These are phyloP conservation scores for Alexandromys fortis DNA, from an alignment of 2,113 vertebrate species.

Conservation along the genomic window DNA sequence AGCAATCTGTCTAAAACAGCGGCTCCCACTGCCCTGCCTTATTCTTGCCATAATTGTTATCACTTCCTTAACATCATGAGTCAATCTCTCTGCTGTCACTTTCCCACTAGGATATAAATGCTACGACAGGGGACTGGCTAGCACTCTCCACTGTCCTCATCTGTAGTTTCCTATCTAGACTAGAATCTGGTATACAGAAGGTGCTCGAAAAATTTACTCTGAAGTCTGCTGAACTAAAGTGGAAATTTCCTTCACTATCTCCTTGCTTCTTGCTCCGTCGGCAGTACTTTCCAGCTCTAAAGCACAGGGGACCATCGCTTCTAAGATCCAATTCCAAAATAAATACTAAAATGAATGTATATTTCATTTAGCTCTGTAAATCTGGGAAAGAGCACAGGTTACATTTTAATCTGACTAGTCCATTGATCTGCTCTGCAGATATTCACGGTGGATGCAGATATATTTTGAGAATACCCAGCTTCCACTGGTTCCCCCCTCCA, in stretches of 20 bases:
- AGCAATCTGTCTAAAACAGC: not conserved
- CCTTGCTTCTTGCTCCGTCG: not conserved
- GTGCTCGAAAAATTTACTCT: not conserved
- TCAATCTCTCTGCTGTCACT: not conserved
- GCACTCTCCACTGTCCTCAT: not conserved
- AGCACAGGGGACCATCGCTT: not conserved
- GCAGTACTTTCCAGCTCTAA: not conserved
- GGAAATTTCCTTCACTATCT: not conserved
- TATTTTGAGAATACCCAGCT: not conserved
- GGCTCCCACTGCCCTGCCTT: not conserved
- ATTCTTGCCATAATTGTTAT: not conserved
- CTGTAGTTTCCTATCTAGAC: not conserved
- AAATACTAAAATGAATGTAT: not conserved
- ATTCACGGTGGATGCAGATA: not conserved
- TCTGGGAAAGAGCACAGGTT: not conserved
- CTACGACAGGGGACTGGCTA: not conserved
- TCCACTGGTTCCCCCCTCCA: not conserved
- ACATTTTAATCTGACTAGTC: not conserved
- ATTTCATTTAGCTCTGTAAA: not conserved
- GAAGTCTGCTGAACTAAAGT: not conserved
- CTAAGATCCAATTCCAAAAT: not conserved
- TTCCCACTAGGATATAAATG: too few relatives aligned
- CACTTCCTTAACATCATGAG: not conserved
- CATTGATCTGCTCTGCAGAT: not conserved
- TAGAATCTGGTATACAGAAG: not conserved